Evolutionary conservation across 37 sponge, comb jelly and placozoan genomes (phyloP), one percentile per base, ranked within the genome.

Genomic region (Geodia barretti): DNA sequence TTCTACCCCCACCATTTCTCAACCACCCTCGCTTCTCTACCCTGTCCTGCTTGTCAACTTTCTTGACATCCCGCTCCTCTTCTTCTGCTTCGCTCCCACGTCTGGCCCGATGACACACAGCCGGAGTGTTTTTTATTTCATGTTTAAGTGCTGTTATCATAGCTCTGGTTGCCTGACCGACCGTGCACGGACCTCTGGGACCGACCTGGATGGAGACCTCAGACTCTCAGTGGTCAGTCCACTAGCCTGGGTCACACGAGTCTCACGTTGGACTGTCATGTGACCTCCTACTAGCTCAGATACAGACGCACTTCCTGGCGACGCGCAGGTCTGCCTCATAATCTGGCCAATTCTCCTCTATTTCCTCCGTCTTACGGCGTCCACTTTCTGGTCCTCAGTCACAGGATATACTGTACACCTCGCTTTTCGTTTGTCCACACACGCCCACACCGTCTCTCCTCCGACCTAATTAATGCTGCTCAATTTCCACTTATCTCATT

Each of bases 141-240:
- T n/a, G n/a, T n/a, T n/a, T n/a, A n/a, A n/a, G n/a, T n/a, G n/a
- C n/a, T n/a, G n/a, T 97, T 81, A 64, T 95, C 1, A 79, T 97
- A 0, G 62, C 84, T n/a, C 79, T 95, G 64, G 95, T 90, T 70
- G 98, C 95, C 41, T 35, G 92, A n/a, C 73, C 83, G 17, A 94
- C 95, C 29, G 74, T 95, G n/a, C 74, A 88, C 84, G 62, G 95
- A 97, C 68, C 85, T 97, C 4, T 97, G 98, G 98, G 91, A 90
- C n/a, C n/a, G n/a, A n/a, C 34, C 77, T 97, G 20, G 62, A 87
- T 25, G 95, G 95, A 4, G 90, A 97, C 76, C 41, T 89, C 28
- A 74, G 78, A 26, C 61, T 87, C 9, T 68, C 91, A 43, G 68
- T 87, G 86, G 93, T 93, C 28, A 32, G 78, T n/a, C 70, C 23